Evolutionary conservation across 2,113 vertebrate genomes (phyloP), one percentile per base, ranked within the genome.

Genomic region (Tragulus kanchil): DNA sequence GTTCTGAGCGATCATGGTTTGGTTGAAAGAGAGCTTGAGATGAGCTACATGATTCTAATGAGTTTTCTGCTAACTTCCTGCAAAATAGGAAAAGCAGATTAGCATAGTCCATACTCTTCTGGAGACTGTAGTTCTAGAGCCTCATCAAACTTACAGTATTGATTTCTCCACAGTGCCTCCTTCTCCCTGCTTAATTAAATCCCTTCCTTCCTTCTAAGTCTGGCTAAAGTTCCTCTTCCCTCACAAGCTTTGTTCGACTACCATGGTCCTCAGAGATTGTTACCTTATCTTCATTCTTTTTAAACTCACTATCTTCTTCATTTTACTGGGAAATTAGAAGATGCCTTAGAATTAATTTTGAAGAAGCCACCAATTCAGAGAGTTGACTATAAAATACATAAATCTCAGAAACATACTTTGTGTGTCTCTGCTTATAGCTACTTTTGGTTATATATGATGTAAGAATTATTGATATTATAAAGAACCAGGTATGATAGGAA

Each of bases 261-360:
- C 52, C 19, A 19, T 21, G 8, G 16, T 0, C 23, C 5, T 87
- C 14, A 42, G 45, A 31, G 23, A 82, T 17, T 91, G 3, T 62
- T 90, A 45, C 36, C 19, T 64, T 52, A 28, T 65, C 15, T 83
- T 81, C 11, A 58, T 93, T 95, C 28, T 75, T 56, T 5, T 75
- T 62, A 83, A 89, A 83, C 28, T 82, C 13, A 28, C 8, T 77
- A 9, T 69, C 23, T 14, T 48, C 85, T 93, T 78, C 10, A 85
- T n/a, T 88, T 26, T 25, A 45, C 1, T 64, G 42, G n/a, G 58
- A 96, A 93, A 77, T 78, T 23, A 96, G 36, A 19, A 95, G 26
- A 52, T 91, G 26, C 8, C 12, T 71, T 61, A 64, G 65, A 96
- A 89, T 77, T 88, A 62, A 95, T 91, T 89, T 95, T 9, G 86